Evolutionary conservation across 2,797 vertebrate species (phyloP), one percentile per base, ranked within the genome.

Genomic region (Cygnus olor): DNA sequence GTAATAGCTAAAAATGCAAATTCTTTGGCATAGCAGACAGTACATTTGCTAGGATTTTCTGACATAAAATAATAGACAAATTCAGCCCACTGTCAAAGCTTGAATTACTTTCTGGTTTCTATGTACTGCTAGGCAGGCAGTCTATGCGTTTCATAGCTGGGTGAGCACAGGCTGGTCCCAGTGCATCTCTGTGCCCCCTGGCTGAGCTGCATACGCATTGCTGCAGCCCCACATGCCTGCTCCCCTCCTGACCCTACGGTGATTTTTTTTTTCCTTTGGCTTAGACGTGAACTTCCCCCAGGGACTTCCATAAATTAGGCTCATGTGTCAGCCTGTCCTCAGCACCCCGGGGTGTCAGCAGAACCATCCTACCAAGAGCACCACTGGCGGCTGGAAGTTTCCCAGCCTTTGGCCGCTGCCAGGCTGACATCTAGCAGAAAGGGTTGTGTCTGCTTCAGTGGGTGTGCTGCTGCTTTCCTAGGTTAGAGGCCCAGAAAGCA

Each of bases 301-400:
- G 44, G 34, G 40, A 30, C 21, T 85, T 10, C 16, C 4, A 6
- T 72, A 74, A 63, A 82, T 87, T 64, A 79, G 38, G 32, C 58
- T 94, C 81, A 42, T 13, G 3, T 32, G 21, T 32, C 68, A 65
- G 49, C 68, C 60, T 66, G 54, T 79, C 45, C 64, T 1, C 0
- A 77, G 60, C 45, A 42, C 58, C 38, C 54, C 47, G 11, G 2
- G 10, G 27, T 68, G 49, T 64, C 88, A 93, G 80, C 42, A 71
- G 61, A 25, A 64, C 25, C 44, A 28, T 63, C 40, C 40, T 54
- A 76, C 28, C 47, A 32, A 87, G 72, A 82, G 34, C 60, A 58
- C 63, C 0, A 0, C 71, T 61, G 64, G 69, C 0, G 0, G 25
- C 21, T n/a, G 45, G 42, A 88, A 68, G 5, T 65, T 92, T 81